Evolutionary conservation across 2,888 invertebrate genomes (phyloP).

Genomic region (Anagyrus pseudococci): DNA sequence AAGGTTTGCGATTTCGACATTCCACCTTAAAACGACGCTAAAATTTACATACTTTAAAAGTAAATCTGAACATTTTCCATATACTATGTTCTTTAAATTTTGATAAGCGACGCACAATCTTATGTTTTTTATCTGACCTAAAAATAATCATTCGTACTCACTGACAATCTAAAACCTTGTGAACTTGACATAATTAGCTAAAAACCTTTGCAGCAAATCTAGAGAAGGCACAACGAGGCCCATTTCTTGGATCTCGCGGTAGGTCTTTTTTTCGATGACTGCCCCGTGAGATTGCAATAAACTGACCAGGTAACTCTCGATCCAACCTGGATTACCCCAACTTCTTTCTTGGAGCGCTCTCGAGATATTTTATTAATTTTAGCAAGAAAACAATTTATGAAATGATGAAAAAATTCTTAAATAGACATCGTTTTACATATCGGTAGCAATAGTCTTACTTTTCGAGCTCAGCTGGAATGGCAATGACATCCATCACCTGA

Average conservation of each 20-base stretch:
- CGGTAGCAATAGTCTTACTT: no score
- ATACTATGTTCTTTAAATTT: constrained; percentile 32
- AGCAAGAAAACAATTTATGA: no score
- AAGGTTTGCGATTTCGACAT: no score
- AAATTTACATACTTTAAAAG: no score
- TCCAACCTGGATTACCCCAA: constrained; percentile 72
- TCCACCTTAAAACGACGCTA: no score
- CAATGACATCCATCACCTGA: constrained; percentile 69
- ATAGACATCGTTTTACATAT: no score
- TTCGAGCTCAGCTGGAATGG: constrained; percentile 71
- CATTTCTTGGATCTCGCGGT: constrained; percentile 45
- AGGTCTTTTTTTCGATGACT: constrained; percentile 60
- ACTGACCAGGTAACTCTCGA: constrained; percentile 70
- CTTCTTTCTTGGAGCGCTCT: constrained; percentile 68
- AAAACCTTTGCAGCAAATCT: constrained; percentile 51
- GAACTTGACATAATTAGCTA: no score
- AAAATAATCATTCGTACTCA: no score
- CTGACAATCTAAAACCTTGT: no score
- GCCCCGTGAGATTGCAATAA: constrained; percentile 67
- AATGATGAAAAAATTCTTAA: neutral
- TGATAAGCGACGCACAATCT: neutral
- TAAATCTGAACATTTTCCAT: constrained; percentile 63
- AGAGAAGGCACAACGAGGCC: constrained; percentile 52
- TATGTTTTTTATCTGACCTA: neutral
- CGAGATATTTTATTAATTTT: no score